Percentiles rank a stretch among this genome's conserved stretches.
Evolutionary conservation across 2,888 invertebrate species (phyloP).

Genomic region (Theretra japonica): DNA sequence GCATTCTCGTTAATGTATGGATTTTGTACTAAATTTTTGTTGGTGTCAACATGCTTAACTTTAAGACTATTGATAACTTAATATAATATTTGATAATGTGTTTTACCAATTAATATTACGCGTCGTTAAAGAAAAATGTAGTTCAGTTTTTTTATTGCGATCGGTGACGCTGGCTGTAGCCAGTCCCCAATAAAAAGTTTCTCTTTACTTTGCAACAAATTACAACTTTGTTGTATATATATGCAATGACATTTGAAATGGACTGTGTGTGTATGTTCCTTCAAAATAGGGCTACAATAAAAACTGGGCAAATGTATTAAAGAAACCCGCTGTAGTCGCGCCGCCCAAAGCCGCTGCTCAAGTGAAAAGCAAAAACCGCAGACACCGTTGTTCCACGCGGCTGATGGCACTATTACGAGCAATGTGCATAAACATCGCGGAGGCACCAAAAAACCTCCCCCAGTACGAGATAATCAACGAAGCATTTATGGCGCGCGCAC

Average conservation of each 20-base stretch:
- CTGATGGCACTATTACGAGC: not conserved
- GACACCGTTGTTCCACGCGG: not conserved
- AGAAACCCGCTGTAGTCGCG: not conserved
- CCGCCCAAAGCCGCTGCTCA: not conserved
- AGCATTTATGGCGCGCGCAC: constrained; percentile 5
- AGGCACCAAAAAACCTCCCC: constrained; percentile 6
- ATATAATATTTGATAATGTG: too few relatives aligned
- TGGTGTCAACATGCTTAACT: too few relatives aligned
- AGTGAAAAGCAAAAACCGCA: not conserved
- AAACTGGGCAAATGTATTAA: not conserved
- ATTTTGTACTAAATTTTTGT: too few relatives aligned
- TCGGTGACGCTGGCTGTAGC: too few relatives aligned
- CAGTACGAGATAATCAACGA: constrained; percentile 14
- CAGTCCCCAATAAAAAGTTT: not conserved
- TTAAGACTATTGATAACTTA: too few relatives aligned
- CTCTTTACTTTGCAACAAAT: not conserved
- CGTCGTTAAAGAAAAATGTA: too few relatives aligned
- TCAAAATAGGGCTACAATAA: not conserved
- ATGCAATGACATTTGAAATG: too few relatives aligned
- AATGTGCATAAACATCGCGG: constrained; percentile 5
- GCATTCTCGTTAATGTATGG: too few relatives aligned
- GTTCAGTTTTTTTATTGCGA: too few relatives aligned
- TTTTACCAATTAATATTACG: too few relatives aligned
- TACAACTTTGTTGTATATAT: not conserved
- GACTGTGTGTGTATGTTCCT: not conserved